phyloP scores from a whole-genome alignment of 2,888 invertebrate species.

The Hyposoter dolosus region DNA sequence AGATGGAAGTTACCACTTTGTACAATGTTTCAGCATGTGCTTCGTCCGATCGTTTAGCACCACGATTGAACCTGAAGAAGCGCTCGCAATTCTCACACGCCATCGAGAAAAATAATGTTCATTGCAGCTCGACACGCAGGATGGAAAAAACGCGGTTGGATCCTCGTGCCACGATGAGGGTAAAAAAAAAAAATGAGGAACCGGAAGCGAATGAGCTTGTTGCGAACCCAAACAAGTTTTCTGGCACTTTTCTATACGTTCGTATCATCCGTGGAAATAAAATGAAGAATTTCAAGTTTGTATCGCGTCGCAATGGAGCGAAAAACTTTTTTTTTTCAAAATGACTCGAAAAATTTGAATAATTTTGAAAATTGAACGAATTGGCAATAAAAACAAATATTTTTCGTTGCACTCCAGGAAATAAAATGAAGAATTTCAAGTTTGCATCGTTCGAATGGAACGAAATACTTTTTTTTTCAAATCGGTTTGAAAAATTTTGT shows the following conservation, averaged over 20 bases:
- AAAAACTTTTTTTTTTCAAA: too few relatives aligned
- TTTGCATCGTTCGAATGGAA: too few relatives aligned
- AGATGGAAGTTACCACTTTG: neutral
- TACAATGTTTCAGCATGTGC: neutral
- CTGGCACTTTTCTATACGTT: neutral
- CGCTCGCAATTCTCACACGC: neutral
- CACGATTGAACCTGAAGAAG: neutral
- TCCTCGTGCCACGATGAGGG: neutral
- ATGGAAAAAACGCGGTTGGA: neutral
- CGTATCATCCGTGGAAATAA: neutral
- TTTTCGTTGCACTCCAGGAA: too few relatives aligned
- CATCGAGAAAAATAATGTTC: neutral
- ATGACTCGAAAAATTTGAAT: too few relatives aligned
- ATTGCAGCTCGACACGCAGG: neutral
- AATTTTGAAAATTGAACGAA: too few relatives aligned
- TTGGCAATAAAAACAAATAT: too few relatives aligned
- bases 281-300: neutral
- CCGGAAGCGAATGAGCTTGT: neutral
- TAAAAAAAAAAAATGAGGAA: neutral
- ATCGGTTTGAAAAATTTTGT: too few relatives aligned
- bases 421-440: too few relatives aligned
- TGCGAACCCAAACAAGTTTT: neutral
- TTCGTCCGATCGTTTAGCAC: neutral
- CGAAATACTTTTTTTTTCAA: too few relatives aligned
- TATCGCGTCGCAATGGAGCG: too few relatives aligned